phyloP scores from a whole-genome alignment of 2,113 vertebrate genomes.

The Tragelaphus buxtoni region DNA sequence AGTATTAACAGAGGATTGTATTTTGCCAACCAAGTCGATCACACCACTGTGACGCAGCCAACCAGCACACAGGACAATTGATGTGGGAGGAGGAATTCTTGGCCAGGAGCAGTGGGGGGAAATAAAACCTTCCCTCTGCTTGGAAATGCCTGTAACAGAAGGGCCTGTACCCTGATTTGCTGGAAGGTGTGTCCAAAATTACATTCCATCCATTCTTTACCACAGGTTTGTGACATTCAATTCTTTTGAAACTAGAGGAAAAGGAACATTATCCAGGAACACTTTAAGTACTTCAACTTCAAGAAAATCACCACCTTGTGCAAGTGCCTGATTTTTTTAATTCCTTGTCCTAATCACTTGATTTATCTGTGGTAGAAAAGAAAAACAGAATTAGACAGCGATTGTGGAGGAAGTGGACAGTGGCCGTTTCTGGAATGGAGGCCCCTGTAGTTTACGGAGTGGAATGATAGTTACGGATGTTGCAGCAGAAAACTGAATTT shows the following conservation, averaged over 20 bases:
- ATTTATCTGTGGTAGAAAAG: constrained; percentile 22
- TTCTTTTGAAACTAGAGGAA: constrained; percentile 3
- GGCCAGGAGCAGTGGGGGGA: not conserved
- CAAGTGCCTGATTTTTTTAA: constrained; percentile 18
- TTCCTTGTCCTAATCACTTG: not conserved
- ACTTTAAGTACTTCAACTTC: constrained; percentile 19
- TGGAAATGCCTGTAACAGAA: constrained; percentile 35
- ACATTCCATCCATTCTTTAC: not conserved
- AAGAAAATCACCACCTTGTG: not conserved
- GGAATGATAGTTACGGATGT: not conserved
- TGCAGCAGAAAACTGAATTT: not conserved
- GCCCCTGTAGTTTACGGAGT: not conserved
- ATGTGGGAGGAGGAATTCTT: not conserved
- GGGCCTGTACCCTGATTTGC: not conserved
- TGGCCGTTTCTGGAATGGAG: not conserved
- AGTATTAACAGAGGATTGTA: constrained; percentile 20
- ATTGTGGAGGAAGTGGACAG: constrained; percentile 11
- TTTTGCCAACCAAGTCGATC: constrained; percentile 36
- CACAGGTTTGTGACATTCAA: constrained; percentile 3
- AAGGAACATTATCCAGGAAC: not conserved
- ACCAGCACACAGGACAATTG: not conserved
- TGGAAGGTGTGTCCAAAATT: constrained; percentile 8
- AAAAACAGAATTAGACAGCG: not conserved
- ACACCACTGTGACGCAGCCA: constrained; percentile 19
- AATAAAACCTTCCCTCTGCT: not conserved